phyloP scores from a whole-genome alignment of 2,113 vertebrate genomes.

The Callionymus lyra region DNA sequence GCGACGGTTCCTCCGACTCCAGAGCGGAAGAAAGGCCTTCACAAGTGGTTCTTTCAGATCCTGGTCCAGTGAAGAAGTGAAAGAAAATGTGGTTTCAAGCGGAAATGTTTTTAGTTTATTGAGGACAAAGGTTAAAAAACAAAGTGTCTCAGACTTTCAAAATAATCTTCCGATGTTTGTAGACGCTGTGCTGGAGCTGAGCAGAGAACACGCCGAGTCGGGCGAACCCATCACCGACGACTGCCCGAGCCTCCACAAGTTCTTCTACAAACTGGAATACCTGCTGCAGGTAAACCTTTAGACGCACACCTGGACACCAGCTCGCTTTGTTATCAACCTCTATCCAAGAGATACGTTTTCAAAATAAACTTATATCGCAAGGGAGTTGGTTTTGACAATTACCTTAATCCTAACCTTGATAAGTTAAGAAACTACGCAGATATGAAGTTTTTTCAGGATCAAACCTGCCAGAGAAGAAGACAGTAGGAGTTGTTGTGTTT shows the following conservation, averaged over 20 bases:
- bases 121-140: neutral
- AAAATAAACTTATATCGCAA: neutral
- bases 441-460: too few species aligned
- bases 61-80: too few species aligned
- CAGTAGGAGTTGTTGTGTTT: too few species aligned
- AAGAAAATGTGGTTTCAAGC: too few species aligned
- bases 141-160: neutral
- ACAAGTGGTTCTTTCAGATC: too few species aligned
- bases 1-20: too few species aligned
- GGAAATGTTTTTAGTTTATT: neutral
- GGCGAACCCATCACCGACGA: constrained; percentile 88
- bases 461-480: too few species aligned
- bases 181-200: constrained; percentile 86
- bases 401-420: too few species aligned
- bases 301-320: neutral
- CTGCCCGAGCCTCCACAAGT: constrained; percentile 83
- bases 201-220: constrained; percentile 78
- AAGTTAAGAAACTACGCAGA: too few species aligned
- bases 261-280: constrained; percentile 92
- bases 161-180: constrained; percentile 18
- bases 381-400: too few species aligned
- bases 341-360: neutral
- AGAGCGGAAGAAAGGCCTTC: too few species aligned
- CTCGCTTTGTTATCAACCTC: neutral
- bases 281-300: constrained; percentile 70